Evolutionary conservation across 1,140 invertebrate genomes (phyloP), one percentile per base, ranked within the genome.

Genomic region (Heliconius hewitsoni): DNA sequence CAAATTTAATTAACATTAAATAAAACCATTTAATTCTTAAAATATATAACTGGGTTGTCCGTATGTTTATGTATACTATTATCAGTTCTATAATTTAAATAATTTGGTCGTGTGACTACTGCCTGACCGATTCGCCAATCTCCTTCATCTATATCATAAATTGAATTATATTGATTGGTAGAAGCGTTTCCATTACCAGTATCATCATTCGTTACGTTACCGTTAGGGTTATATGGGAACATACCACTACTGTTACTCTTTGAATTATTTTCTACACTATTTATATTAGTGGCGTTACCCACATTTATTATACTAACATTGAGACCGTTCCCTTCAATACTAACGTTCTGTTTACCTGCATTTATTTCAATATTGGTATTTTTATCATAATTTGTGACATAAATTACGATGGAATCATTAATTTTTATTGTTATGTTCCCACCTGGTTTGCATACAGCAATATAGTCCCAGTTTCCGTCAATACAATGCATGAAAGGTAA

Each of bases 391-490:
- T 34, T 76, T n/a, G 76, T 80, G n/a, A 87, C 74, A 57, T 82
- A 74, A 1, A 84, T 74, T 30, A 79, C 66, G 6, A 82, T 52
- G 13, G 55, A 46, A 42, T 83, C 76, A 37, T 77, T 81, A n/a
- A 87, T 82, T n/a, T 81, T 52, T 30, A 83, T 82, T 13, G 81
- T 84, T 13, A 86, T 80, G 50, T 84, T 55, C 83, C 80, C 86
- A 91, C 91, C 90, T 88, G 88, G 84, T 70, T 74, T 77, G 76
- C 90, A 91, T 8, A 57, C 82, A 0, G 90, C 88, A 50, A 89
- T 79, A 85, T 89, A 87, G 84, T 93, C 88, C 90, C 91, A 94
- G 73, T 78, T 90, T 73, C 92, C 92, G 34, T 91, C 88, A 9
- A 88, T 81, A 81, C 94, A 94, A 5, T 73, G 75, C 91, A 93